Conservation (phyloP, 2,797 vertebrate species). For the Todus mexicanus region DNA sequence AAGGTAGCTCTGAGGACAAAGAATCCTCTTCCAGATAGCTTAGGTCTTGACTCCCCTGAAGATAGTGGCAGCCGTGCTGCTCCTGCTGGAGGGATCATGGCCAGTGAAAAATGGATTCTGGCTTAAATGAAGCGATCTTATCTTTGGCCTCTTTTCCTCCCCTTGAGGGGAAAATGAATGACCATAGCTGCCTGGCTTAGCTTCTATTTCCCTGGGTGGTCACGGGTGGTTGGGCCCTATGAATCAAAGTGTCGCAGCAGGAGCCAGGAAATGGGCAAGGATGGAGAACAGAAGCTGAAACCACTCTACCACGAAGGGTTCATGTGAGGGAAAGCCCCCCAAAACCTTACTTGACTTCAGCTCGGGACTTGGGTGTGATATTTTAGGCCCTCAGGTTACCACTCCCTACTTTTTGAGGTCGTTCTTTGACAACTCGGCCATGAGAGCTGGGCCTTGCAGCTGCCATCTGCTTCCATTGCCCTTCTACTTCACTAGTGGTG, state of each 20-base stretch:
- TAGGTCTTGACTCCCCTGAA: background rate
- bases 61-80: background rate
- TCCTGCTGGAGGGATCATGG: background rate
- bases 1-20: background rate
- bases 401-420: background rate
- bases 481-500: background rate
- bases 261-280: conserved; percentile 66
- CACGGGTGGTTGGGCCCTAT: conserved; percentile 63
- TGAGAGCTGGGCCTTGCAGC: background rate
- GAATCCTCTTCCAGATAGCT: background rate
- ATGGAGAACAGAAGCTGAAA: conserved; percentile 12
- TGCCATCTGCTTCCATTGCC: background rate
- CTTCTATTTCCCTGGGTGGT: conserved; percentile 72
- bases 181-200: background rate
- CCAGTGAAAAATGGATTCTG: conserved; percentile 14
- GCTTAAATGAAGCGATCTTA: conserved; percentile 32
- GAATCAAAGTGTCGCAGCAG: conserved; percentile 58
- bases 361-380: rapidly evolving
- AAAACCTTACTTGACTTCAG: background rate
- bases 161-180: conserved; percentile 24
- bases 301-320: background rate
- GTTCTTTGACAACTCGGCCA: background rate
- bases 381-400: background rate
- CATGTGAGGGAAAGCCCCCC: background rate
- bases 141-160: conserved; percentile 12